phyloP scores from a whole-genome alignment of 1,140 invertebrate genomes.

The Agrilus planipennis region DNA sequence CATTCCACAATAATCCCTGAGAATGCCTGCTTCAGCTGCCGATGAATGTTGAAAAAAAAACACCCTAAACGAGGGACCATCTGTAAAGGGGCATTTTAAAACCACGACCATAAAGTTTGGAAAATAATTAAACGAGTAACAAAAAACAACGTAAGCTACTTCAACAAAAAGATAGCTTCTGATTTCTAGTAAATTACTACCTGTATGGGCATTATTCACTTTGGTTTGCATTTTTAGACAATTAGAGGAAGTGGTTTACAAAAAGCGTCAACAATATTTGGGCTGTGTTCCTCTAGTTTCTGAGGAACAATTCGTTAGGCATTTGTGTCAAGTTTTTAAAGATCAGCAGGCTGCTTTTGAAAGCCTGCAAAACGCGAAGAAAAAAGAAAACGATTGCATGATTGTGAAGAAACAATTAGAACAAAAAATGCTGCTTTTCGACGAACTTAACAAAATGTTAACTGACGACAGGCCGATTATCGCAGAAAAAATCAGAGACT shows the following conservation, averaged over 20 bases:
- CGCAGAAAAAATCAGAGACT: slow-evolving; percentile 1
- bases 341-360: slow-evolving; percentile 22
- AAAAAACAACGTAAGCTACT: too few relatives aligned
- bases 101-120: too few relatives aligned
- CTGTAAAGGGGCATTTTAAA: too few relatives aligned
- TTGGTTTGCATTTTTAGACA: too few relatives aligned
- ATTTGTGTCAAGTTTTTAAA: slow-evolving; percentile 17
- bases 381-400: slow-evolving; percentile 22
- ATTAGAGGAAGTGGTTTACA: slow-evolving; percentile 27
- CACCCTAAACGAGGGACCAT: too few relatives aligned
- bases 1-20: too few relatives aligned
- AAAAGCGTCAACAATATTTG: slow-evolving; percentile 28
- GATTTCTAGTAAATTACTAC: too few relatives aligned
- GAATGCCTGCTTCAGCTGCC: too few relatives aligned
- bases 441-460: slow-evolving; percentile 15
- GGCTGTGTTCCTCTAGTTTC: slow-evolving; percentile 27
- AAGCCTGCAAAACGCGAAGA: slow-evolving; percentile 20
- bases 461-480: not conserved
- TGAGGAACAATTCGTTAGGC: slow-evolving; percentile 23
- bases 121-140: too few relatives aligned
- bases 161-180: too few relatives aligned
- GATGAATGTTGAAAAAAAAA: too few relatives aligned
- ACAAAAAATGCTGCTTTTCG: slow-evolving; percentile 13
- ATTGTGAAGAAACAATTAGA: slow-evolving; percentile 31
- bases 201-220: too few relatives aligned